Base-by-base conservation (phyloP, 2,113 vertebrate species). In the Chaenogobius annularis region DNA sequence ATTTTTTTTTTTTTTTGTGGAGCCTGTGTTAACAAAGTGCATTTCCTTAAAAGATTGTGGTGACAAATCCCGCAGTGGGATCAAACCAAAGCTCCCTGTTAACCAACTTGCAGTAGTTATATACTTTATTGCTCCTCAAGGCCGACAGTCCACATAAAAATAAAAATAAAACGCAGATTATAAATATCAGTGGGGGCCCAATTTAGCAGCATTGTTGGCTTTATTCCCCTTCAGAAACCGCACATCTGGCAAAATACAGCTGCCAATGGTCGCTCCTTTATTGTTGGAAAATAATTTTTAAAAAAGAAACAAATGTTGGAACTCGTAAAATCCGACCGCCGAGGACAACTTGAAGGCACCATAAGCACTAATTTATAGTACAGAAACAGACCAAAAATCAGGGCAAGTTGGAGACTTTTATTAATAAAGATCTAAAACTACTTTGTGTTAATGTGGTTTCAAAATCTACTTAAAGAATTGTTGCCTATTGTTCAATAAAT, bases 1-100 rank as follows among this genome's bases (percentile, higher is more conserved):
- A n/a, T n/a, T n/a, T n/a, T n/a, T 20, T 54, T 13, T 73, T 88
- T 85, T 87, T 74, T 83, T 82, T 76, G 73, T 54, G 19, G 50
- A 20, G 50, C 50, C n/a, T n/a, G 19, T 85, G 73, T 72, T 1
- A 35, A 72, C 78, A 72, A 70, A 77, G 47, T 73, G 22, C 46
- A 54, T 40, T 6, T 84, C 70, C 73, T 63, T 58, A 43, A 69
- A 63, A 67, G 50, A 44, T 68, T 69, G 68, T 37, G 14, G 59
- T 26, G 26, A 63, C 26, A 75, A n/a, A 81, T 54, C 22, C 61
- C 77, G 50, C 66, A 72, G 23, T 77, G 56, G 23, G 66, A 65
- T 66, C 81, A 70, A 72, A 82, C 58, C 58, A 61, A 58, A 61
- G 23, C 12, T 48, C 54, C 58, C 44, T 75, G 81, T 66, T 58